These are phyloP conservation scores for Hozukius guyotensis DNA, from an alignment of 2,797 vertebrate genomes.

Conservation along the genomic window DNA sequence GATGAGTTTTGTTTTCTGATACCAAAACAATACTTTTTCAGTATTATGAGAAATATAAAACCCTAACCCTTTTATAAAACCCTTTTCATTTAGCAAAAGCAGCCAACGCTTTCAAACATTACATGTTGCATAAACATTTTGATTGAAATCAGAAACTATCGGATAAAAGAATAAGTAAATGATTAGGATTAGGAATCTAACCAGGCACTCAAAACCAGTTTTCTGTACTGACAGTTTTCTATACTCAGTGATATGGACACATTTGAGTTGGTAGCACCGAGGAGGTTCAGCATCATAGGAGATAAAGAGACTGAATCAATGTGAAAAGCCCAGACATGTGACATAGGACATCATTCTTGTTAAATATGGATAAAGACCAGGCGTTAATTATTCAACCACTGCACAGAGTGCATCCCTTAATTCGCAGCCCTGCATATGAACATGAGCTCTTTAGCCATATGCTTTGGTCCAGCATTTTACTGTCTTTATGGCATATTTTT, in stretches of 20 bases:
- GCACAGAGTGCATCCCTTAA: constrained; percentile 24
- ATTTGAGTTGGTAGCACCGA: background rate
- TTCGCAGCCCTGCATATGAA: background rate
- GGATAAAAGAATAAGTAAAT: background rate
- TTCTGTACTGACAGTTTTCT: background rate
- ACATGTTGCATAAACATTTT: background rate
- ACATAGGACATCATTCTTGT: constrained; percentile 40
- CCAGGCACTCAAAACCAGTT: background rate
- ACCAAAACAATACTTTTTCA: background rate
- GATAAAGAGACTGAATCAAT: background rate
- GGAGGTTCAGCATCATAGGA: background rate
- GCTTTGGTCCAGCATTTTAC: background rate
- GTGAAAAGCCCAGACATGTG: constrained; percentile 34
- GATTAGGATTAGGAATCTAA: background rate
- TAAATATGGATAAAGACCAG: constrained; percentile 74
- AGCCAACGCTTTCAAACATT: background rate
- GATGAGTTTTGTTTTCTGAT: background rate
- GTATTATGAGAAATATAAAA: background rate
- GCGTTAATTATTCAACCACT: constrained; percentile 65
- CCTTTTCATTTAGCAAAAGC: background rate
- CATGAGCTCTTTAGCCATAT: constrained; percentile 1
- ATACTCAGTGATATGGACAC: background rate
- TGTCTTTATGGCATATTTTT: background rate
- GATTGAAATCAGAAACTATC: background rate
- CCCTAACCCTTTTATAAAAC: background rate